Base-by-base conservation (phyloP, 2,113 vertebrate species). In the Halcyon malimbica region DNA sequence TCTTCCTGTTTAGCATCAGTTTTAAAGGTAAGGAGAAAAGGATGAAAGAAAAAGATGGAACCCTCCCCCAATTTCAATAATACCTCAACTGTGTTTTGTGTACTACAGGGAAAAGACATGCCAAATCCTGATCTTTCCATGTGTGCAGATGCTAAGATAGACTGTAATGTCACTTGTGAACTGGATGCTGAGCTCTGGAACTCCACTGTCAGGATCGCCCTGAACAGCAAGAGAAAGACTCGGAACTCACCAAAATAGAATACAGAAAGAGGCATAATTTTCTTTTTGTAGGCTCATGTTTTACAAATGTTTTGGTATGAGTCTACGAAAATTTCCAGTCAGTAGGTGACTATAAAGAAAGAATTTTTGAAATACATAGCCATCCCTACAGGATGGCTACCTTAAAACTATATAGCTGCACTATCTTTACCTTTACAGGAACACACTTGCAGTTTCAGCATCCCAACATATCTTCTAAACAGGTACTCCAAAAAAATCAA, bases 61-160 rank as follows among this genome's bases (percentile, higher is more conserved):
- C 59, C 41, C 54, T 29, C 0, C 0, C 7, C 11, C 4, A 7
- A 9, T 59, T 59, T 68, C 35, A 69, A 9, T 46, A 77, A 14
- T 74, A 3, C 1, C 7, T 73, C 5, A 28, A 5, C 2, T 46
- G 13, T 19, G 25, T 37, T 93, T 94, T 13, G 8, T 21, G 21
- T 64, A 60, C 39, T 24, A 19, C 89, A 37, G 10, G 5, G 19
- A 75, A 77, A 73, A 81, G 10, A 0, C 16, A 14, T 9, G 7
- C 5, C 11, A 57, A 75, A 82, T 37, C 8, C 41, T 57, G 29
- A 23, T 65, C 9, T 73, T 69, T 39, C 59, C 16, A 33, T 4
- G 2, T 37, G 16, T 4, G 1, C 11, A 83, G 2, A 26, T 80
- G 7, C 51, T 53, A 62, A 53, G 6, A 56, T 5, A 57, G 29